phyloP scores from a whole-genome alignment of 2,888 invertebrate genomes.

The Lomographa bimaculata region DNA sequence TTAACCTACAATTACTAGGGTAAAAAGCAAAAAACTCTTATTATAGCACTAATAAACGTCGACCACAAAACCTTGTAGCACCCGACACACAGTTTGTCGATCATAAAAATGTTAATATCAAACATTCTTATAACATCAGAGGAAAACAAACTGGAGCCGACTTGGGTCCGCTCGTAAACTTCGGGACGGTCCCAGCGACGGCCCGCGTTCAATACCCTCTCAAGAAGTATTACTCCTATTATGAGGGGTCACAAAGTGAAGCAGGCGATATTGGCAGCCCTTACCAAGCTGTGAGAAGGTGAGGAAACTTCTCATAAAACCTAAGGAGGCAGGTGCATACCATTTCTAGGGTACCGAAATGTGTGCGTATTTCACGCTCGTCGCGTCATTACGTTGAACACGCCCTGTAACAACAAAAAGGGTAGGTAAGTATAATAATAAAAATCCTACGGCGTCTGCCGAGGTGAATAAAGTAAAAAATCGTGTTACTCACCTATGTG shows the following conservation, averaged over 20 bases:
- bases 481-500: slow-evolving; percentile 46
- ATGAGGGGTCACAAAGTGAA: slow-evolving; percentile 82
- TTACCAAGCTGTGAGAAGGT: slow-evolving; percentile 75
- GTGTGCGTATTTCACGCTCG: slow-evolving; percentile 79
- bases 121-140: slow-evolving; percentile 55
- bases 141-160: slow-evolving; percentile 52
- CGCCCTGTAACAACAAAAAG: slow-evolving; percentile 60
- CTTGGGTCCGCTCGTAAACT: slow-evolving; percentile 62
- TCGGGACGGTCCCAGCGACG: slow-evolving; percentile 54
- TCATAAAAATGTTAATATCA: slow-evolving; percentile 58
- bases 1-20: no score
- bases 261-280: slow-evolving; percentile 78
- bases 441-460: slow-evolving; percentile 67
- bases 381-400: slow-evolving; percentile 56
- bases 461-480: slow-evolving; percentile 54
- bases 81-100: slow-evolving; percentile 45
- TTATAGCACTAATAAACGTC: slow-evolving; percentile 37
- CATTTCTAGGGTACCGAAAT: slow-evolving; percentile 77
- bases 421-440: slow-evolving; percentile 73
- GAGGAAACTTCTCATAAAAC: slow-evolving; percentile 81
- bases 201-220: slow-evolving; percentile 74
- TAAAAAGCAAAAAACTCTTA: slow-evolving; percentile 29
- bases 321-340: slow-evolving; percentile 82
- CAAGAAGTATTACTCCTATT: slow-evolving; percentile 79
- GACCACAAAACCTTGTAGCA: slow-evolving; percentile 32